Base-by-base conservation (phyloP, 1,140 invertebrate species). In the Galendromus occidentalis region DNA sequence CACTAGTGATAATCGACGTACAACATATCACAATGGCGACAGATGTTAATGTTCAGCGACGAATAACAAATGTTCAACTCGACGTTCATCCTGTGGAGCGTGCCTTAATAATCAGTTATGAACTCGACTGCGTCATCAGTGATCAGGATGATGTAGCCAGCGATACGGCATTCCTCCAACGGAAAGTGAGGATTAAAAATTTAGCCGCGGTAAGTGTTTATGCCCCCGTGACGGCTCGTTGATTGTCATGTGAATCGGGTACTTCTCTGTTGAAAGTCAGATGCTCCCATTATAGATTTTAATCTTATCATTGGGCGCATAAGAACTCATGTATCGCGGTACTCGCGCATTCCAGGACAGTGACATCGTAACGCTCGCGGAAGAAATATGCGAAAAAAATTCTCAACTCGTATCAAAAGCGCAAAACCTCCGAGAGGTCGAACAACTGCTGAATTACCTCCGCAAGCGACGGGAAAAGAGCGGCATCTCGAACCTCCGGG, bases 61-160 rank as follows among this genome's bases (percentile, higher is more conserved):
- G 51, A 59, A 17, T 59, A 14, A 59, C 25, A 17, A 25, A 25
- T 9, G 51, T 59, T 9, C 51, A 59, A 59, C 22, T 59, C 5
- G 51, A 59, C 22, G 51, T 59, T 29, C 51, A 59, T 25, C 51
- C 51, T 12, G 20, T 59, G n/a, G 51, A 59, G 33, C 51, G 51
- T 22, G 51, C 51, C 6, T 14, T 59, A 17, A 22, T 59, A 20
- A 59, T 59, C 22, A 59, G 51, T 22, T 59, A 59, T 33, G 51
- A 59, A 22, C 51, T 59, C 14, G 51, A 59, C 14, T 59, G 51
- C 22, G 51, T 33, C 9, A 25, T 59, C 33, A 59, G 25, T 14
- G 51, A 59, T 17, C 12, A 25, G 33, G 20, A 25, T 22, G 51
- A 59, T 17, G 33, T 59, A 25, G 51, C 33, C 33, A 59, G 14